Conservation (phyloP, 1,140 invertebrate species). For the Scaptomyza graminum region DNA sequence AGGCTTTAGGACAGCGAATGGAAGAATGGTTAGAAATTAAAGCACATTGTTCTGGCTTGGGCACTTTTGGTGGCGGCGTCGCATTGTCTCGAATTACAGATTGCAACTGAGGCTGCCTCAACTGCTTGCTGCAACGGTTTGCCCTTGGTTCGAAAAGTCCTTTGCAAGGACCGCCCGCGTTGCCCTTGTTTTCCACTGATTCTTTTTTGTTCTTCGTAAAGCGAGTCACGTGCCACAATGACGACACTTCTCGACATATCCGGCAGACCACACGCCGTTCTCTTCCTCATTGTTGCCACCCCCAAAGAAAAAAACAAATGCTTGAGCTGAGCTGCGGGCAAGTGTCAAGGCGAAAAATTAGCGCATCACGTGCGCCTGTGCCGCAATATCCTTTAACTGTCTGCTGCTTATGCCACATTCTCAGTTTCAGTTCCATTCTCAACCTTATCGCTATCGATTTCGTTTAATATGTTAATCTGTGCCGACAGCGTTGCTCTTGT, state of each 20-base stretch:
- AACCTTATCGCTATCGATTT: slow-evolving; percentile 71
- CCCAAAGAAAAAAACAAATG: background rate
- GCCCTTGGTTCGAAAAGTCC: slow-evolving; percentile 4
- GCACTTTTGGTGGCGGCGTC: slow-evolving; percentile 33
- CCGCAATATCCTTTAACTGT: slow-evolving; percentile 70
- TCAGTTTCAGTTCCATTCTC: no score
- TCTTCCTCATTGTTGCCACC: slow-evolving; percentile 17
- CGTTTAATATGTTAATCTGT: slow-evolving; percentile 81
- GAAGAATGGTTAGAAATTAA: slow-evolving; percentile 65
- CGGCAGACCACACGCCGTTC: slow-evolving; percentile 75
- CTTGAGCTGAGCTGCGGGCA: slow-evolving; percentile 53
- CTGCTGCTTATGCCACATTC: slow-evolving; percentile 21
- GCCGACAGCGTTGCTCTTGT: slow-evolving; percentile 21
- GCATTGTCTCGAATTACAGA: slow-evolving; percentile 60
- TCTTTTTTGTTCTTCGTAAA: slow-evolving; percentile 45
- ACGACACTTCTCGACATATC: slow-evolving; percentile 82
- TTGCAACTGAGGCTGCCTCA: no score
- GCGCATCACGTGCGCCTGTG: slow-evolving; percentile 79
- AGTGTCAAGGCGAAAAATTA: slow-evolving; percentile 77
- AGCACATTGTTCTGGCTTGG: slow-evolving; percentile 58
- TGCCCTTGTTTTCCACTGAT: slow-evolving; percentile 37
- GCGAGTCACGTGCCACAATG: slow-evolving; percentile 78
- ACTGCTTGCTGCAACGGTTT: background rate
- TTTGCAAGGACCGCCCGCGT: slow-evolving; percentile 69
- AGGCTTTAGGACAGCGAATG: background rate